Conservation (phyloP, 2,797 vertebrate genomes). For the Gila robusta region DNA sequence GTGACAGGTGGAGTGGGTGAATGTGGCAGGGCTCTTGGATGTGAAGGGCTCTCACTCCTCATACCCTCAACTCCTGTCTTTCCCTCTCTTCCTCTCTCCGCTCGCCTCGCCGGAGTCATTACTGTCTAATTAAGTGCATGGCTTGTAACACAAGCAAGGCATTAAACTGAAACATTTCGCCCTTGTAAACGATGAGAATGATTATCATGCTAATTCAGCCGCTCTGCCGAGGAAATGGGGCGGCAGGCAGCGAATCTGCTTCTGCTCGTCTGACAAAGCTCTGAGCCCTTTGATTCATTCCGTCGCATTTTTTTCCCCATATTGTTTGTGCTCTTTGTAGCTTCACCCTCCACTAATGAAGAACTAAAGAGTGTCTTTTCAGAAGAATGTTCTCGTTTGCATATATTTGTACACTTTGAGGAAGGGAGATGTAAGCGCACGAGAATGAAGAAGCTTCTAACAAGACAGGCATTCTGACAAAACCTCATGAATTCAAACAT, state of each 20-base stretch:
- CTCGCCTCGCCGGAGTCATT: constrained; percentile 91
- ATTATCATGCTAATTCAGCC: constrained; percentile 85
- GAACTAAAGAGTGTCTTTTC: constrained; percentile 57
- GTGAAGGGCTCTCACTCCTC: constrained; percentile 77
- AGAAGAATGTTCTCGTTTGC: constrained; percentile 46
- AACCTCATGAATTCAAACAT: background rate
- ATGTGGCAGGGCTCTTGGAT: constrained; percentile 56
- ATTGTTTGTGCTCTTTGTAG: constrained; percentile 56
- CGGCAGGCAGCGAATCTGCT: constrained; percentile 68
- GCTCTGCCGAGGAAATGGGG: constrained; percentile 76
- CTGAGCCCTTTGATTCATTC: constrained; percentile 49
- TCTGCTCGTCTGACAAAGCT: constrained; percentile 57
- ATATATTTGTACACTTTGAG: constrained; percentile 59
- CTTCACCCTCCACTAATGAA: constrained; percentile 57
- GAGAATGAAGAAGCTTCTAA: constrained; percentile 17
- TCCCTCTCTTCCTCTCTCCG: constrained; percentile 54
- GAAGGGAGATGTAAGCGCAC: constrained; percentile 3
- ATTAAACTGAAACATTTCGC: constrained; percentile 96
- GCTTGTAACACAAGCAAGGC: constrained; percentile 93
- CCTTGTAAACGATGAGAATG: constrained; percentile 92
- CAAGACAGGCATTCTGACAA: constrained; percentile 9
- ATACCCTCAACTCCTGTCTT: constrained; percentile 68
- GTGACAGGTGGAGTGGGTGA: constrained; percentile 59
- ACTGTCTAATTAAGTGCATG: constrained; percentile 95
- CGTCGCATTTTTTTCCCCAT: constrained; percentile 29